Base-by-base conservation (phyloP, 2,888 invertebrate genomes). In the Aphidius colemani region DNA sequence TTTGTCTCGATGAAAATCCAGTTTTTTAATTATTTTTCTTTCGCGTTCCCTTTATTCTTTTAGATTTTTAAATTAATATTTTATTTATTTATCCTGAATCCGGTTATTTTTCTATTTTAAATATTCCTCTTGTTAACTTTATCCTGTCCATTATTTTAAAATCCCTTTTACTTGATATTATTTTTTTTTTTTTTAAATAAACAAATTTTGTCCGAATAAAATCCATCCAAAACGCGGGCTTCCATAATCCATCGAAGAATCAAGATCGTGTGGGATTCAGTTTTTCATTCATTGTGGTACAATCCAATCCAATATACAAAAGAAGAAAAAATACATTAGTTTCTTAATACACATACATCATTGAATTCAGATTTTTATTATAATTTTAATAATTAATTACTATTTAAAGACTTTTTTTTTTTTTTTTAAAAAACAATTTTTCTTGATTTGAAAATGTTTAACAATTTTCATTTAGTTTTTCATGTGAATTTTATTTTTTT, bases 301-400 rank as follows among this genome's bases (percentile, higher is more conserved):
- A 82, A 82, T 82, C 82, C 82, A 80, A 81, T 82, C 81, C 82
- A 79, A 82, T 81, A 82, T 81, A 82, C 82, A 82, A 82, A 82
- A 82, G 80, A 81, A 82, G 82, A 82, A 82, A 82, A 82, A 82
- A 82, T 80, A 80, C 81, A 82, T 82, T 82, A 82, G 82, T 82
- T 70, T 70, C 70, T 69, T 71, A 68, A 69, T 66, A 69, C 65
- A 69, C 11, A 64, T 64, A 48, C 39, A 62, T 69, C 64, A 63
- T 66, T 59, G 64, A 64, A 66, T 63, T 56, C 13, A 55, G n/a
- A 49, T 55, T 41, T 30, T 59, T 55, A 46, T 59, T 39, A 43
- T 64, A 46, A 46, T 30, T 55, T 64, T 60, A 60, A 55, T 45
- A 44, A 48, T 55, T 63, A 63, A 55, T 11, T 46, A 57, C 46